A percentile compares a stretch with the other conserved stretches of the same genome.
Evolutionary conservation across 2,113 vertebrate genomes (phyloP).

Genomic region (Actenoides hombroni): DNA sequence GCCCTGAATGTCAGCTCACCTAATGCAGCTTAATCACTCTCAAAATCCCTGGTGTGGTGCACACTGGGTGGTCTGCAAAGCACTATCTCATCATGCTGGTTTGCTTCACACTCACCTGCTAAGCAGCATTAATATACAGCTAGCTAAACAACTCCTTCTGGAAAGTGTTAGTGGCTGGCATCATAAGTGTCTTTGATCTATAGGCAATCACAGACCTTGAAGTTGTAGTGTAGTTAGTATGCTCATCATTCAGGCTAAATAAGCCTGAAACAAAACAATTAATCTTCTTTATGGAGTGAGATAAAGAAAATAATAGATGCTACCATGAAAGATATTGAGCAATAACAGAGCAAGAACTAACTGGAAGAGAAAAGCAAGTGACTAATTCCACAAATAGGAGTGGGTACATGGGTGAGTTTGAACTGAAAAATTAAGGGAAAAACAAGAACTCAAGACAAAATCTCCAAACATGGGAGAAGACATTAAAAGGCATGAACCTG

Average conservation of each 20-base stretch:
- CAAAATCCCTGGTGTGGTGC: background rate
- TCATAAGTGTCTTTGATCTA: background rate
- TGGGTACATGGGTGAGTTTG: background rate
- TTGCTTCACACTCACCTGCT: background rate
- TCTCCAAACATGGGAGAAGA: background rate
- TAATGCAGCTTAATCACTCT: background rate
- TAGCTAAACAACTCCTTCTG: background rate
- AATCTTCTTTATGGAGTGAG: background rate
- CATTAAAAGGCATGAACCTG: background rate
- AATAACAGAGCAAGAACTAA: background rate
- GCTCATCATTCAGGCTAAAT: background rate
- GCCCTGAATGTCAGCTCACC: background rate
- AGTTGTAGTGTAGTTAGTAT: background rate
- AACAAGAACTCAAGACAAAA: background rate
- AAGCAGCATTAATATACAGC: background rate
- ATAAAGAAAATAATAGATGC: background rate
- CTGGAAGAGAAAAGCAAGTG: background rate
- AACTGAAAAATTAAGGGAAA: background rate
- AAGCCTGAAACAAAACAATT: constrained; percentile 17
- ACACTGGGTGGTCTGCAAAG: background rate
- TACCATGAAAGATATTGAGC: background rate
- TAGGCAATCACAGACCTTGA: background rate
- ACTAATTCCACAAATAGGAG: background rate
- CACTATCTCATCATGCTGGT: rapidly evolving
- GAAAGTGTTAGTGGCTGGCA: rapidly evolving